Base-by-base conservation (phyloP, 1,140 invertebrate genomes). In the Philopotamus ludificatus region DNA sequence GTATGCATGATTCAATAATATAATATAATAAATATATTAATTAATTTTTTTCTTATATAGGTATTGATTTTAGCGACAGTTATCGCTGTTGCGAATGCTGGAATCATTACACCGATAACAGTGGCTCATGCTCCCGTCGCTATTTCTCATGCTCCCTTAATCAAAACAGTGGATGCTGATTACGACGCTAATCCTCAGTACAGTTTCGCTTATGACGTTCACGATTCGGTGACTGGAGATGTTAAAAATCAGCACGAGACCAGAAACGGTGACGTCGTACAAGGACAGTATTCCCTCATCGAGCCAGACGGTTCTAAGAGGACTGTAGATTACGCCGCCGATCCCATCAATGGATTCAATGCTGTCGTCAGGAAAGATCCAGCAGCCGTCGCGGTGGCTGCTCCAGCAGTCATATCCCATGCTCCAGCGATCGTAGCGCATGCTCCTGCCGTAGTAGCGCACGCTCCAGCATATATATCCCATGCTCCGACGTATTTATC, bases 151-250 rank as follows among this genome's bases (percentile, higher is more conserved):
- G 55, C 45, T 28, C 59, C 70, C 60, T 9, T 47, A 2, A 71
- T 69, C 3, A 77, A 78, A 22, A 76, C 80, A 39, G 75, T 78
- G 0, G 74, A 76, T 2, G 81, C 82, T 57, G 80, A 82, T 23
- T 83, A 83, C 72, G 81, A 84, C 28, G 83, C 84, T 7, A 86
- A 86, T 70, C 85, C 86, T 21, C 85, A 86, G 65, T 88, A 88
- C 75, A 84, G 83, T 55, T 89, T 85, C 71, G 81, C 83, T 41
- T 88, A 88, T 68, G 85, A 86, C 63, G 85, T 89, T 16, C 85
- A 87, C 72, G 86, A 88, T 73, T 85, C 79, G 45, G 72, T 80
- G 53, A 81, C 78, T 74, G 79, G 83, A 69, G 80, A 82, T 64
- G 79, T 78, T 23, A 82, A 82, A 74, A 77, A 73, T 65, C 79